These are phyloP conservation scores for Eciton burchellii DNA, from an alignment of 1,140 invertebrate species.

Conservation along the genomic window DNA sequence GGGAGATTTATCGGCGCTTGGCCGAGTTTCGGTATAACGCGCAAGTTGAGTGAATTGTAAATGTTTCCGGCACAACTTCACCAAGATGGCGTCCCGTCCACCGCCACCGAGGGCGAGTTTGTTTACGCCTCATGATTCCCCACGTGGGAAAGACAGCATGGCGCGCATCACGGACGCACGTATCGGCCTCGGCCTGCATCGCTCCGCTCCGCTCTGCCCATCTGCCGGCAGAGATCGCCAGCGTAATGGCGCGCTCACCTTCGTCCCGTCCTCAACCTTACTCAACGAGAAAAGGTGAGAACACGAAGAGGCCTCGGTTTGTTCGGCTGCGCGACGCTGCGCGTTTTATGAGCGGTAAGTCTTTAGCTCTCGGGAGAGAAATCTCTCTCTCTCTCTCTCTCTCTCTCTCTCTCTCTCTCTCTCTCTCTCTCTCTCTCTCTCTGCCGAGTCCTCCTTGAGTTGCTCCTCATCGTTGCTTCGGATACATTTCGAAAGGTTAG, in stretches of 20 bases:
- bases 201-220: constrained; percentile 31
- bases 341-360: not conserved
- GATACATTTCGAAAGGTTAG: too few species aligned
- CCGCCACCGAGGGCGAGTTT: constrained; percentile 75
- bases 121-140: constrained; percentile 82
- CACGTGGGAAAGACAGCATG: constrained; percentile 81
- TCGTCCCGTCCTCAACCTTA: constrained; percentile 37
- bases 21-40: constrained; percentile 75
- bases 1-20: constrained; percentile 78
- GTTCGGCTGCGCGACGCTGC: too few species aligned
- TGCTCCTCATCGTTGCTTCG: too few species aligned
- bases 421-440: too few species aligned
- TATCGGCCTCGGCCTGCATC: constrained; percentile 39
- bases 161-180: constrained; percentile 73
- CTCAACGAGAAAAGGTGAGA: not conserved
- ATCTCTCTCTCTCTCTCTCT: too few species aligned
- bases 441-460: too few species aligned
- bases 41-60: constrained; percentile 78
- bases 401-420: too few species aligned
- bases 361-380: not conserved
- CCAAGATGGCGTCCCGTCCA: constrained; percentile 74
- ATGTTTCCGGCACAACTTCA: constrained; percentile 78
- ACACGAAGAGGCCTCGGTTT: not conserved
- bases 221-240: constrained; percentile 37
- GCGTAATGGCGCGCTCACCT: constrained; percentile 50